These are phyloP conservation scores for Geothlypis trichas DNA, from an alignment of 2,113 vertebrate species.

Conservation along the genomic window DNA sequence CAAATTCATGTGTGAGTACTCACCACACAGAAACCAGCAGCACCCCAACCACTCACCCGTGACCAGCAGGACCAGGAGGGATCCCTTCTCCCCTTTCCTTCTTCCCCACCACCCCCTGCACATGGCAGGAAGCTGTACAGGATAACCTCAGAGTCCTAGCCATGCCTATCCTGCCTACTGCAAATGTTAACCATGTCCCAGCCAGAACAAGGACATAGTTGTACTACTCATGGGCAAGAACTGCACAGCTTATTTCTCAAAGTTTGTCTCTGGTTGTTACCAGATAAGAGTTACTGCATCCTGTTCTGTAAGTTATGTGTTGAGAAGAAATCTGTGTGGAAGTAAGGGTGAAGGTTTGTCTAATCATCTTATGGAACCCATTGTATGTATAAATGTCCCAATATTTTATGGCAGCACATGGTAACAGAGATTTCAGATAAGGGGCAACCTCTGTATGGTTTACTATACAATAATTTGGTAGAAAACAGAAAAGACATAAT, in stretches of 20 bases:
- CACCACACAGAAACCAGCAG: accelerated
- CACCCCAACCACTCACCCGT: accelerated
- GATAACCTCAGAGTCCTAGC: neutral
- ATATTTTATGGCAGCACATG: neutral
- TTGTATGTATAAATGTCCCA: neutral
- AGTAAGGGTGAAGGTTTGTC: neutral
- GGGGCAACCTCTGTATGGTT: neutral
- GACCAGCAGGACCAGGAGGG: neutral
- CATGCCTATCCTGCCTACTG: neutral
- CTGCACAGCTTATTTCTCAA: neutral
- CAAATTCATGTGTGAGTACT: too few species aligned
- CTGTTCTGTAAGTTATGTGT: neutral
- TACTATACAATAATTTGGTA: neutral
- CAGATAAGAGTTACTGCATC: neutral
- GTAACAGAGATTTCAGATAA: neutral
- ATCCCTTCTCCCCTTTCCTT: too few species aligned
- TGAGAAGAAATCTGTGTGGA: neutral
- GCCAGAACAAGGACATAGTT: neutral
- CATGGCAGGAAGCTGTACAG: neutral
- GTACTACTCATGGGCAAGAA: neutral
- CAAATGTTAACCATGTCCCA: neutral
- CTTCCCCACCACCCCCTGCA: neutral
- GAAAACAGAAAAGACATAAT: neutral
- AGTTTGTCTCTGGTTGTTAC: neutral
- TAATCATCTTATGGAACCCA: neutral